Conservation (phyloP, 2,888 invertebrate species). For the Acrocera orbiculus region DNA sequence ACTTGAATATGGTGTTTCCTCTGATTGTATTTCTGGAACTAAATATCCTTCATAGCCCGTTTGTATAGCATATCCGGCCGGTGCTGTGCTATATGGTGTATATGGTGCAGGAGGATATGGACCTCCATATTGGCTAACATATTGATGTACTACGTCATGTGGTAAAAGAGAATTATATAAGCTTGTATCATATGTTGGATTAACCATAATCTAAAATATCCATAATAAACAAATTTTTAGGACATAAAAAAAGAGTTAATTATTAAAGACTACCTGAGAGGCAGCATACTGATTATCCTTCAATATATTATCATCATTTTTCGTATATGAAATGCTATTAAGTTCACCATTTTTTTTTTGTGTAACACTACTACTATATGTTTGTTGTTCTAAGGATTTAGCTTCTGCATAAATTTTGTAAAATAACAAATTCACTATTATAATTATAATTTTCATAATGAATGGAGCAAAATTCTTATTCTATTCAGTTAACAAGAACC, state of each 20-base stretch:
- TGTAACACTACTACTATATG: too few relatives aligned
- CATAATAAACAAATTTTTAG: not conserved
- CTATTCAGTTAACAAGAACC: too few relatives aligned
- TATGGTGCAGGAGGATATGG: slow-evolving; percentile 13
- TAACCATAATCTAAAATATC: slow-evolving; percentile 13
- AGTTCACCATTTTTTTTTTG: too few relatives aligned
- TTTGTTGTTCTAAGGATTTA: too few relatives aligned
- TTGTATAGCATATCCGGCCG: slow-evolving; percentile 23
- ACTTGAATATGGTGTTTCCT: slow-evolving; percentile 11
- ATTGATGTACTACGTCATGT: slow-evolving; percentile 27
- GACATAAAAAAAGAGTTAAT: not conserved
- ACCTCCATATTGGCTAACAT: slow-evolving; percentile 23
- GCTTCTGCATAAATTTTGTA: too few relatives aligned
- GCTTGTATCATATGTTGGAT: slow-evolving; percentile 20
- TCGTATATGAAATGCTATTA: too few relatives aligned
- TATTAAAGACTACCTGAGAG: too few relatives aligned
- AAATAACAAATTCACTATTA: too few relatives aligned
- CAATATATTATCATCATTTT: too few relatives aligned
- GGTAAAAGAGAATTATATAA: slow-evolving; percentile 20
- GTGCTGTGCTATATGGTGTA: slow-evolving; percentile 15
- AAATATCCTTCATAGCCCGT: slow-evolving; percentile 32
- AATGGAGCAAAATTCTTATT: too few relatives aligned
- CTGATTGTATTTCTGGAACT: slow-evolving; percentile 20
- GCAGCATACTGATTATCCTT: too few relatives aligned
- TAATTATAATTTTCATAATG: too few relatives aligned